Base-by-base conservation (phyloP, 2,888 invertebrate species). In the Xylophagus ater region DNA sequence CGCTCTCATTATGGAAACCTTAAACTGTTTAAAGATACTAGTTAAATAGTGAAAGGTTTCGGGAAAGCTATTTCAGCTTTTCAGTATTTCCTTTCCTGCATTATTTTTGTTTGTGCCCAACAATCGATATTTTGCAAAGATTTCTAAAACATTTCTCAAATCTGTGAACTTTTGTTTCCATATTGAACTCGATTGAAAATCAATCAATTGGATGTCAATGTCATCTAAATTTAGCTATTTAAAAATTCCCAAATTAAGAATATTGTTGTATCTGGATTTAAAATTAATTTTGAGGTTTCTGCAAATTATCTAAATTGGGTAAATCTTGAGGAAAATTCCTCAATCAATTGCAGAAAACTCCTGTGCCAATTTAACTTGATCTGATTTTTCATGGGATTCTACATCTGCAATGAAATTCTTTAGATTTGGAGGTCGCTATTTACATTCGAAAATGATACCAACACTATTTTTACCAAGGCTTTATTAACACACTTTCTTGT, bases 351-450 rank as follows among this genome's bases (percentile, higher is more conserved):
- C n/a, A n/a, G 10, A 13, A 20, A 20, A 31, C n/a, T 7, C 31
- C n/a, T 20, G 10, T 31, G 13, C n/a, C n/a, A 20, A 12, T 31
- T 20, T 20, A 14, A n/a, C 12, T 20, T 12, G 14, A 31, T 20
- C 20, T 6, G 20, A 13, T 31, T 20, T 20, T 20, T 20, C n/a
- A 3, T 20, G n/a, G 15, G 15, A 14, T 20, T 31, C 31, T 31
- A 31, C 12, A 13, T 20, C 20, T 31, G n/a, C n/a, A n/a, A 31
- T 20, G 12, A 12, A 20, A 14, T 20, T 31, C n/a, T 34, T 21
- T 47, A 49, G 48, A 26, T 26, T 26, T 12, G 25, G 25, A 13
- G n/a, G n/a, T n/a, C n/a, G n/a, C n/a, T n/a, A n/a, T n/a, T n/a
- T n/a, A n/a, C n/a, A n/a, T n/a, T n/a, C n/a, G n/a, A n/a, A n/a